Evolutionary conservation across 2,797 vertebrate genomes (phyloP).

Genomic region (Chaenodraco wilsoni): DNA sequence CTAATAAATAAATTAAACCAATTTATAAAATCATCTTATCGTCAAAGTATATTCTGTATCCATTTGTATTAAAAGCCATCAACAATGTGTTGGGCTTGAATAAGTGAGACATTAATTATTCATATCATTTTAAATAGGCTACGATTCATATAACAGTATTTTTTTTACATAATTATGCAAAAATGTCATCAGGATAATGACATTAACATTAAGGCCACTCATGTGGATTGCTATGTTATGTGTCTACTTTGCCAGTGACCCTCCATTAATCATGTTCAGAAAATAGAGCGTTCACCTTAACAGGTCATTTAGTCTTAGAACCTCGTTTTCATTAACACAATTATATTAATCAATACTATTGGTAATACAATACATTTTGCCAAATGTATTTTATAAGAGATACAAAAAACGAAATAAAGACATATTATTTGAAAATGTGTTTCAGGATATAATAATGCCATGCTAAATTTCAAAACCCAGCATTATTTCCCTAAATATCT

Average conservation of each 20-base stretch:
- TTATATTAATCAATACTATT: constrained; percentile 3
- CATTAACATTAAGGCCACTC: constrained; percentile 27
- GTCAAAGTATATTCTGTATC: neutral
- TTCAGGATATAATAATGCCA: neutral
- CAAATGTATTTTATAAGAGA: too few relatives aligned
- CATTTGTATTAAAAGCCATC: constrained; percentile 10
- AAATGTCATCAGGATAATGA: constrained; percentile 21
- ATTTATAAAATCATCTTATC: neutral
- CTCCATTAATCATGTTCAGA: constrained; percentile 51
- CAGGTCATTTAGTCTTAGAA: constrained; percentile 15
- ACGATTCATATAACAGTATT: neutral
- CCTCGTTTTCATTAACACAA: constrained; percentile 15
- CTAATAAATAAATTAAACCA: neutral
- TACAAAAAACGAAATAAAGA: neutral
- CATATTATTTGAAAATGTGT: neutral
- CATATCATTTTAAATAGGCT: constrained; percentile 5
- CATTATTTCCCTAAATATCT: constrained; percentile 7
- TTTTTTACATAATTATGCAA: constrained; percentile 10
- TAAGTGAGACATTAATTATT: constrained; percentile 14
- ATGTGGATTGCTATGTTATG: constrained; percentile 20
- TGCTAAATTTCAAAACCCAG: neutral
- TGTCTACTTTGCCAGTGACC: constrained; percentile 37
- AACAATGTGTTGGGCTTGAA: constrained; percentile 1
- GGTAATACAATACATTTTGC: neutral
- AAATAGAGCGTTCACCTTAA: constrained; percentile 31